Conservation (phyloP, 1,140 invertebrate species). For the Drosophila suzukii region DNA sequence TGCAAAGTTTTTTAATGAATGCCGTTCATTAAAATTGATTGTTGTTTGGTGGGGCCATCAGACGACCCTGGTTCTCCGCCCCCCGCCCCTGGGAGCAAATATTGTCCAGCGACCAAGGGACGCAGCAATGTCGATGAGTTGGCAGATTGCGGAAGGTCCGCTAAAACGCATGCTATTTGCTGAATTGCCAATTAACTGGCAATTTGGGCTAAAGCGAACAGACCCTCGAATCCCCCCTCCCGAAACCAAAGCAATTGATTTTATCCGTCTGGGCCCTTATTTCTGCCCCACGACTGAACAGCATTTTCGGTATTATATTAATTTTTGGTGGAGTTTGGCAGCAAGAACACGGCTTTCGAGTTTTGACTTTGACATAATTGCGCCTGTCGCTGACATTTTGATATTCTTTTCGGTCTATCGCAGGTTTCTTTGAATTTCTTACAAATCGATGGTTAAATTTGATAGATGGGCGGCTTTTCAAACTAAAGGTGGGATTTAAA, state of each 20-base stretch:
- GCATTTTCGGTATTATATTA: constrained; percentile 57
- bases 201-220: constrained; percentile 60
- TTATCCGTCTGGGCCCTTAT: constrained; percentile 33
- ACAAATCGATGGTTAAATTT: constrained; percentile 11
- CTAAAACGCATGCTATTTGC: constrained; percentile 72
- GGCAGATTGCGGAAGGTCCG: constrained; percentile 53
- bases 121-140: constrained; percentile 63
- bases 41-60: constrained; percentile 55
- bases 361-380: constrained; percentile 66
- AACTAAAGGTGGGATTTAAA: no score
- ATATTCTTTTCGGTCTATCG: constrained; percentile 19
- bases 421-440: constrained; percentile 1
- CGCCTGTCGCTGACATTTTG: constrained; percentile 56
- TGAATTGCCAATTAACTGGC: constrained; percentile 79
- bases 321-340: constrained; percentile 34
- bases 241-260: constrained; percentile 50
- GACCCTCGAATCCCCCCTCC: neutral
- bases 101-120: constrained; percentile 3
- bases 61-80: neutral
- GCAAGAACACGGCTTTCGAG: constrained; percentile 17
- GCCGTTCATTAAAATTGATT: constrained; percentile 81
- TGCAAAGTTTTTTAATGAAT: constrained; percentile 80
- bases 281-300: constrained; percentile 50
- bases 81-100: neutral
- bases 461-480: constrained; percentile 8